Conservation (phyloP, 2,888 invertebrate species). For the Drosophila lutescens region DNA sequence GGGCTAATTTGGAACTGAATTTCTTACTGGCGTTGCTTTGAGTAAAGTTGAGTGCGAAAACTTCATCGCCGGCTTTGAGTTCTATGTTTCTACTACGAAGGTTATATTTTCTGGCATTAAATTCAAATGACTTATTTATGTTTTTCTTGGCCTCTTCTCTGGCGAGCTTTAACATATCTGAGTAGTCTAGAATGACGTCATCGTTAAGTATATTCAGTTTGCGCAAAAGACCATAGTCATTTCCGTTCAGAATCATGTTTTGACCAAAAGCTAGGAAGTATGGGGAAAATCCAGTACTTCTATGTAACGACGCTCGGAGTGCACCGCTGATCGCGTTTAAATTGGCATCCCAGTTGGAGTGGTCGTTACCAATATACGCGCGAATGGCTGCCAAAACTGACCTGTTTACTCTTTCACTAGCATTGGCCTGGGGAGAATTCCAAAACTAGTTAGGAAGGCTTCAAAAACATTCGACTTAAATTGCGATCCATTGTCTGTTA, state of each 20-base stretch:
- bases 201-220: background rate
- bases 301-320: background rate
- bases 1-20: background rate
- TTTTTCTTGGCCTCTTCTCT: background rate
- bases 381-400: too few species aligned
- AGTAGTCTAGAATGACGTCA: background rate
- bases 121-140: background rate
- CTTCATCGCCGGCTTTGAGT: background rate
- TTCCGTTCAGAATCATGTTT: conserved; percentile 6
- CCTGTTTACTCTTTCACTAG: too few species aligned
- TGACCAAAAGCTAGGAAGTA: conserved; percentile 7
- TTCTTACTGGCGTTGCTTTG: too few species aligned
- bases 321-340: too few species aligned
- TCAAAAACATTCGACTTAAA: too few species aligned
- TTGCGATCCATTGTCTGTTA: too few species aligned
- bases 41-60: conserved; percentile 9
- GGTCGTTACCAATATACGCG: too few species aligned
- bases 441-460: background rate
- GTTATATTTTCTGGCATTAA: background rate
- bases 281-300: conserved; percentile 1
- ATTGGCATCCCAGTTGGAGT: too few species aligned
- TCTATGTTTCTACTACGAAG: background rate
- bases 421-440: background rate
- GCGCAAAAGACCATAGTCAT: conserved; percentile 5
- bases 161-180: background rate